These are phyloP conservation scores for Oryzias curvinotus DNA, from an alignment of 2,113 vertebrate genomes.

Conservation along the genomic window DNA sequence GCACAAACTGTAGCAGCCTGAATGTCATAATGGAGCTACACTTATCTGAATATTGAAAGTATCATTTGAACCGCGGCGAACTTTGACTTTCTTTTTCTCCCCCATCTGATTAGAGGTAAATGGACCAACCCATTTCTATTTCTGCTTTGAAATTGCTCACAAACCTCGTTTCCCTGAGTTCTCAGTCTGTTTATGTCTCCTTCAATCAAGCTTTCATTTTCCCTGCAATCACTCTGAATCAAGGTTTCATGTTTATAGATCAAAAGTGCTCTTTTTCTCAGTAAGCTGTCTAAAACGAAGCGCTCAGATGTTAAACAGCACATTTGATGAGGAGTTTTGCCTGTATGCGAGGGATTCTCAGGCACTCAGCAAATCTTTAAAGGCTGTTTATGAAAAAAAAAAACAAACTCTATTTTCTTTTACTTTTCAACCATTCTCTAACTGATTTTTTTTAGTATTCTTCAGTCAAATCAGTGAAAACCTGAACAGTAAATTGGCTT, in stretches of 20 bases:
- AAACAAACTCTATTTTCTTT: constrained; percentile 18
- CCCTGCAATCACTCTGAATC: neutral
- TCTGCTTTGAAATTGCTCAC: neutral
- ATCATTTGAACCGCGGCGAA: constrained; percentile 7
- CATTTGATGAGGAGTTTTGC: constrained; percentile 39
- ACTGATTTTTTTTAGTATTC: constrained; percentile 32
- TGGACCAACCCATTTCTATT: neutral
- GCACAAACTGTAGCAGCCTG: constrained; percentile 13
- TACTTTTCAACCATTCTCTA: constrained; percentile 22
- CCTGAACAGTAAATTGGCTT: constrained; percentile 32
- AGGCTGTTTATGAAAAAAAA: constrained; percentile 37
- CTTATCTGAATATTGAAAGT: constrained; percentile 22
- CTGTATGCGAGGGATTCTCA: constrained; percentile 17
- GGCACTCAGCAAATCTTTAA: constrained; percentile 45
- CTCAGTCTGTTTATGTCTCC: neutral
- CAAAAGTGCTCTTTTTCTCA: constrained; percentile 10
- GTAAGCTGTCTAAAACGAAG: constrained; percentile 13
- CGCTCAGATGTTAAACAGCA: constrained; percentile 19
- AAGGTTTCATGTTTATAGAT: constrained; percentile 5
- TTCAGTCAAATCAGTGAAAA: constrained; percentile 31
- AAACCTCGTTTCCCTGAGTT: neutral
- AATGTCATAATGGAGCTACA: constrained; percentile 16
- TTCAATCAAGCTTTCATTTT: constrained; percentile 8
- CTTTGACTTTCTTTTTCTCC: constrained; percentile 12
- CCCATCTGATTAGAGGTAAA: constrained; percentile 14